These are phyloP conservation scores for Conger conger DNA, from an alignment of 2,113 vertebrate species.

Conservation along the genomic window DNA sequence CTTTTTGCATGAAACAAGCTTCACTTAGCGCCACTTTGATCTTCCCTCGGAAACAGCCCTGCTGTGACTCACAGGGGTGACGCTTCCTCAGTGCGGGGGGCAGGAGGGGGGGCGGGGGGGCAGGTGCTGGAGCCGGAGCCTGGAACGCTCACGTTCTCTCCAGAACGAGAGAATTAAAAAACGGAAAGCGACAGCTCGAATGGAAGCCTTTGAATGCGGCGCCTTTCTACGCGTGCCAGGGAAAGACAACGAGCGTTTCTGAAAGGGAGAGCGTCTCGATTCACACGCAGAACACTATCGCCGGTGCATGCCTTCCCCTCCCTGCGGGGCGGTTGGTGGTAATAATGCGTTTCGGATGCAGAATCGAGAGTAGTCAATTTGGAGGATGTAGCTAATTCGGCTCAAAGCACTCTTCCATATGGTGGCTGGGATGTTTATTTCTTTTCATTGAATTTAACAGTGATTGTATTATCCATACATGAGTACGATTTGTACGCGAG, in stretches of 20 bases:
- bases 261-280: not conserved
- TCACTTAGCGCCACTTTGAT: constrained; percentile 25
- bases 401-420: not conserved
- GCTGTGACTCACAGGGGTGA: constrained; percentile 18
- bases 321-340: not conserved
- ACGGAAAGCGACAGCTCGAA: not conserved
- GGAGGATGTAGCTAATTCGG: not conserved
- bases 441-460: not conserved
- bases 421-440: not conserved
- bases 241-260: not conserved
- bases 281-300: not conserved
- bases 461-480: not conserved
- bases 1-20: constrained; percentile 30
- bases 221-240: not conserved
- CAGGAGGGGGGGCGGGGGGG: not conserved
- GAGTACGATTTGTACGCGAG: not conserved
- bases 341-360: not conserved
- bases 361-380: not conserved
- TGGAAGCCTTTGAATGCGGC: not conserved
- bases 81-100: not conserved
- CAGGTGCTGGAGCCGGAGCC: not conserved
- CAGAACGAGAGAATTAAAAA: not conserved
- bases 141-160: not conserved
- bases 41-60: constrained; percentile 20
- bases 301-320: not conserved